These are phyloP conservation scores for Lycopodina hypogea DNA, from an alignment of 37 sponge, comb jelly and placozoan species.

Conservation along the genomic window DNA sequence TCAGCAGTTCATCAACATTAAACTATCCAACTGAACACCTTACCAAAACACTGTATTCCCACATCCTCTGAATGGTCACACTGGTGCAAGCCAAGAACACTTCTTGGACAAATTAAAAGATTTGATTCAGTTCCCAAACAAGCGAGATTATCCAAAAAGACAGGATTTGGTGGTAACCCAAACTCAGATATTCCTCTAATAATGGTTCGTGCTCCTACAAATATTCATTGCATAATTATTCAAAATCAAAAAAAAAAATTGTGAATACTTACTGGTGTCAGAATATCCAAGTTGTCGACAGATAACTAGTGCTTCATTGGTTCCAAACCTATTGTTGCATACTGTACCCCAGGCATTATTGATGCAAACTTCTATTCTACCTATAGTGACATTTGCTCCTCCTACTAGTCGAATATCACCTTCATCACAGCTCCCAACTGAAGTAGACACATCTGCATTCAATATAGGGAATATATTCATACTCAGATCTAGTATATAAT, in stretches of 20 bases:
- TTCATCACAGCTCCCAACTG: slow-evolving; percentile 11
- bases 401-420: slow-evolving; percentile 10
- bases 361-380: slow-evolving; percentile 35
- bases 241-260: no score
- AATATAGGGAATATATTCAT: not conserved
- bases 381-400: not conserved
- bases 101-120: slow-evolving; percentile 21
- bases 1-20: no score
- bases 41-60: slow-evolving; percentile 29
- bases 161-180: slow-evolving; percentile 13
- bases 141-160: slow-evolving; percentile 24
- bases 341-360: slow-evolving; percentile 45
- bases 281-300: slow-evolving; percentile 21
- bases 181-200: not conserved
- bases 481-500: no score
- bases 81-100: slow-evolving; percentile 5
- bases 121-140: slow-evolving; percentile 22
- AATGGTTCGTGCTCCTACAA: not conserved
- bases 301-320: slow-evolving; percentile 23
- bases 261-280: no score
- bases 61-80: slow-evolving; percentile 54
- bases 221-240: no score
- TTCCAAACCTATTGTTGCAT: slow-evolving; percentile 10
- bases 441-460: not conserved
- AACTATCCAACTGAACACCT: no score